Base-by-base conservation (phyloP, 2,113 vertebrate species). In the Oreochromis aureus region DNA sequence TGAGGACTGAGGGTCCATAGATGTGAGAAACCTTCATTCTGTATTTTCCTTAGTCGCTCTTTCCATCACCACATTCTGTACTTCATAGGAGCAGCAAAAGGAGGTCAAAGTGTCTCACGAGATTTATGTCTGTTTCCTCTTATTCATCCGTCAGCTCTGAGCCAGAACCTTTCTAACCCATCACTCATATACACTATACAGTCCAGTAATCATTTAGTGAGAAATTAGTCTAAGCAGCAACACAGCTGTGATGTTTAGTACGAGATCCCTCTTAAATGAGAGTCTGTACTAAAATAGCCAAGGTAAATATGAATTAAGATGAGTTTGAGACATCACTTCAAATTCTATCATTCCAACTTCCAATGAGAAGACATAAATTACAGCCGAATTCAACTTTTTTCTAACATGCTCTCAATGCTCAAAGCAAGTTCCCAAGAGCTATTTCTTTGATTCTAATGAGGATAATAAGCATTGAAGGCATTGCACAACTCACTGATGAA, bases 51-150 rank as follows among this genome's bases (percentile, higher is more conserved):
- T 78, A 4, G 36, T 80, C 36, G 63, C 78, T 81, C 73, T 54
- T 51, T 79, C 81, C 84, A 78, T 80, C 41, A 51, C 11, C 41
- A 39, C 54, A 18, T 27, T n/a, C 61, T 5, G 3, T 53, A 78
- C 86, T 66, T 92, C 82, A 82, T 81, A 83, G 58, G 66, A 80
- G 46, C 85, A 84, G 85, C 19, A 73, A 85, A 94, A 92, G 16
- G 81, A 92, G 93, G 90, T 89, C 93, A 91, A 83, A 34, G 9
- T 18, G 58, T 83, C 93, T 86, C 88, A 18, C 2, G 83, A 83
- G 88, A 81, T 76, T 55, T 80, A 63, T 9, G 63, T 87, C 80
- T 86, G 41, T 84, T 83, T 48, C 66, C 76, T 81, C 48, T 44
- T 69, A 91, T 85, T 51, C 73, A 83, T 63, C 82, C 63, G 2